Percentiles rank a stretch among this genome's conserved stretches.
Evolutionary conservation across 1,140 invertebrate genomes (phyloP).

Genomic region (Conus betulinus): DNA sequence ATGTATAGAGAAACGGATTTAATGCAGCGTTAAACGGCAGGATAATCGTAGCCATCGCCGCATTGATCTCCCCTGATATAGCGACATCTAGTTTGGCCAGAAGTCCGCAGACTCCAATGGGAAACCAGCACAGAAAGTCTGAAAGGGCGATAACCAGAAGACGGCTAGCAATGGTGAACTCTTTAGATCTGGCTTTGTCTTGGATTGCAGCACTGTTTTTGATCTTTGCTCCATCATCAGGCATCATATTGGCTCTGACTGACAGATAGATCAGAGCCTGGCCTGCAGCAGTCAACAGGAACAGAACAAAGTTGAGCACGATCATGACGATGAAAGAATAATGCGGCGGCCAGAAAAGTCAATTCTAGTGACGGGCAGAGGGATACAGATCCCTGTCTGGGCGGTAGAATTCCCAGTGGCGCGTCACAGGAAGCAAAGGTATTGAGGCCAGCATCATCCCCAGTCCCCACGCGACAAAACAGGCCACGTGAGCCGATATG

Average conservation of each 20-base stretch:
- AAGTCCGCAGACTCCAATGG: neutral
- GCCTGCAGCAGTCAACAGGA: conserved; percentile 2
- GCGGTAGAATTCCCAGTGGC: conserved; percentile 3
- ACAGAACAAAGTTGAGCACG: conserved; percentile 2
- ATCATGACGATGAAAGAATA: conserved; percentile 8
- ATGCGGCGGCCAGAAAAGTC: neutral
- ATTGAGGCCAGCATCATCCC: neutral
- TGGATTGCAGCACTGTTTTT: neutral
- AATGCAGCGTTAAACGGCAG: conserved; percentile 2
- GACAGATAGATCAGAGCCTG: neutral
- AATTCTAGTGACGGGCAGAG: neutral
- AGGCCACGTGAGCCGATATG: neutral
- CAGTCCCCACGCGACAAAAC: neutral
- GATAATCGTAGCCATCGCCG: neutral
- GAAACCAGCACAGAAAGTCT: conserved; percentile 25
- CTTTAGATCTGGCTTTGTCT: neutral
- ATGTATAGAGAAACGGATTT: conserved; percentile 10
- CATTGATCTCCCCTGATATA: neutral
- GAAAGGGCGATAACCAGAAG: conserved; percentile 1
- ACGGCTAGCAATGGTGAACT: neutral
- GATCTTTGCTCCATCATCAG: neutral
- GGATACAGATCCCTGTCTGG: conserved; percentile 24
- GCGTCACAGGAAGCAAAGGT: neutral
- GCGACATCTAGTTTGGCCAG: neutral
- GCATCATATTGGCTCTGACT: neutral